A percentile compares a stretch with the other conserved stretches of the same genome.
Evolutionary conservation across 2,113 vertebrate genomes (phyloP).

Genomic region (Setophaga petechia): DNA sequence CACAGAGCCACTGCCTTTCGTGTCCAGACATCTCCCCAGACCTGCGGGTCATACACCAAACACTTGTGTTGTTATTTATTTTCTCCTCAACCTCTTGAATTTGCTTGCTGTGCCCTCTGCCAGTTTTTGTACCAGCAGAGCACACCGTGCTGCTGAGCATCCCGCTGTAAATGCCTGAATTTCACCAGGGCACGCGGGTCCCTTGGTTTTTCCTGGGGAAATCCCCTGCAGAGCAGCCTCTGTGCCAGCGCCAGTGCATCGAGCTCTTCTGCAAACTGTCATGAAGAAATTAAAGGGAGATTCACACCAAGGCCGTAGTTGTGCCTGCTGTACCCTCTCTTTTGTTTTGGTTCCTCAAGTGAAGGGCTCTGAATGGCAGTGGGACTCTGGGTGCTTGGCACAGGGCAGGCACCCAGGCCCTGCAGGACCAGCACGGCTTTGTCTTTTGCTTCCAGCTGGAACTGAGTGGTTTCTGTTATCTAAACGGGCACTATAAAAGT

Average conservation of each 20-base stretch:
- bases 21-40: background rate
- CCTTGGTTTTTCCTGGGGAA: background rate
- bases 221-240: background rate
- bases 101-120: background rate
- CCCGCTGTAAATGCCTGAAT: fast-evolving
- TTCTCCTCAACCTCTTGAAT: background rate
- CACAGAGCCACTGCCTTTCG: background rate
- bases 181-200: fast-evolving
- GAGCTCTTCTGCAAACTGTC: background rate
- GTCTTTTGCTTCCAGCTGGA: background rate
- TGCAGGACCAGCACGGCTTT: background rate
- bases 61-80: background rate
- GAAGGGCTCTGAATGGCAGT: background rate
- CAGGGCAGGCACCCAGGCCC: too few species aligned
- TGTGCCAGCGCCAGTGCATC: fast-evolving
- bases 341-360: background rate
- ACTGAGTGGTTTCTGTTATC: background rate
- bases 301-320: too few species aligned
- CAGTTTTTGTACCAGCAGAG: background rate
- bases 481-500: fast-evolving
- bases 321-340: background rate
- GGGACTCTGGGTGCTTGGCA: background rate
- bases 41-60: background rate
- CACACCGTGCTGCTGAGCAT: background rate
- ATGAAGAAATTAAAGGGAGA: background rate